Evolutionary conservation across 1,140 invertebrate species (phyloP), one percentile per base, ranked within the genome.

Genomic region (Rhagoletis pomonella): DNA sequence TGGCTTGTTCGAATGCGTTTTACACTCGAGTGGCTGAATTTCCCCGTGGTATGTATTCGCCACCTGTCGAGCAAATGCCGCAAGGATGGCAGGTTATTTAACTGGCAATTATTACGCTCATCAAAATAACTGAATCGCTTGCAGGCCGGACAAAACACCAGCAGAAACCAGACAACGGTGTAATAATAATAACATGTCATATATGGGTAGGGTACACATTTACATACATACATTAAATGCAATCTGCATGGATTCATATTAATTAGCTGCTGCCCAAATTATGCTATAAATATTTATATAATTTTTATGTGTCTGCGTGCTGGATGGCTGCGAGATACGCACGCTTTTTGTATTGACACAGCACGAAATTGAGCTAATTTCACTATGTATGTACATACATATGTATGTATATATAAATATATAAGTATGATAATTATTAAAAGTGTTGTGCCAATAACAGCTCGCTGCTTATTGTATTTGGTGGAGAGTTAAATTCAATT

Each of bases 251-350:
- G 10, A 2, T n/a, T 10, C 67, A 73, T 73, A 73, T 47, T 73
- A 73, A 73, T 73, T 73, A 73, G 67, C 67, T 17, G 67, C 42
- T 42, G 12, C 42, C 39, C 29, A 73, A 73, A 73, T 73, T 44
- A 73, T 42, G 42, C 67, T 73, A 73, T 73, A 73, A 73, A 73
- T 73, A 73, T 73, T 73, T 10, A 73, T 73, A 7, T 47, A 47
- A 73, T 73, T 73, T 73, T 73, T 73, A 47, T 47, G 67, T 47
- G 67, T 17, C 1, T 73, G 14, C 39, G n/a, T 12, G 65, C 65
- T 4, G 39, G 42, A 39, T 39, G 12, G 65, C 42, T 67, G 65
- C 19, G 29, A 67, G 19, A 39, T 39, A 14, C 67, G 6, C 17
- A 47, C 67, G 42, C 2, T 19, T 19, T 29, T 55, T 55, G 50